A percentile compares a stretch with the other conserved stretches of the same genome.
Conservation (phyloP, 2,113 vertebrate species). For the Trematocara variabile region DNA sequence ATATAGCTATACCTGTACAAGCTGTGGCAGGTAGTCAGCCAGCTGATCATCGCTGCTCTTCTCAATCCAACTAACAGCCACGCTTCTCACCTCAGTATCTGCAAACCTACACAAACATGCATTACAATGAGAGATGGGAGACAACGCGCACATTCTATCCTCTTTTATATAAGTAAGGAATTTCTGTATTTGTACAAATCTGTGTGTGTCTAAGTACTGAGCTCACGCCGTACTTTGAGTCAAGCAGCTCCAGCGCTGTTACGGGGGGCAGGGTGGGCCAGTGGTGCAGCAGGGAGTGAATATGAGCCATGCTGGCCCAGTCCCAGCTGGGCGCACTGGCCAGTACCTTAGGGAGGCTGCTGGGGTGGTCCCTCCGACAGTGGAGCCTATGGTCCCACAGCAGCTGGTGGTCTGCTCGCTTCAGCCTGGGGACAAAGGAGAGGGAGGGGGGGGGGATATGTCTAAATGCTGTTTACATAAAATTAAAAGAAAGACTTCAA, state of each 20-base stretch:
- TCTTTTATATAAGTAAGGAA: neutral
- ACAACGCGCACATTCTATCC: neutral
- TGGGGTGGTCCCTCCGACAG: slow-evolving; percentile 74
- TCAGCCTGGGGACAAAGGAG: slow-evolving; percentile 71
- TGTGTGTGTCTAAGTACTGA: neutral
- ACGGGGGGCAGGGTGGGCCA: slow-evolving; percentile 87
- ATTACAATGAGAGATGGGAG: neutral
- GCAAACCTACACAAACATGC: slow-evolving; percentile 80
- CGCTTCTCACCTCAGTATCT: slow-evolving; percentile 86
- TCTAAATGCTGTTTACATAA: neutral
- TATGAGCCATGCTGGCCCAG: slow-evolving; percentile 86
- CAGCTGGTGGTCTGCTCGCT: slow-evolving; percentile 85
- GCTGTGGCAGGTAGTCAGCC: slow-evolving; percentile 90
- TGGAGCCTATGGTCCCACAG: slow-evolving; percentile 90
- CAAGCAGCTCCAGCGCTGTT: slow-evolving; percentile 89
- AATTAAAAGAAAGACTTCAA: neutral
- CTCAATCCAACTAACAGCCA: slow-evolving; percentile 90
- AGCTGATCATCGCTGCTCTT: slow-evolving; percentile 90
- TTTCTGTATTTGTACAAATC: neutral
- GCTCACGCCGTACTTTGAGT: slow-evolving; percentile 71
- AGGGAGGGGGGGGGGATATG: neutral
- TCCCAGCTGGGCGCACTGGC: slow-evolving; percentile 92
- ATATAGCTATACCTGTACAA: slow-evolving; percentile 83
- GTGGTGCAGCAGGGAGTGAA: slow-evolving; percentile 83
- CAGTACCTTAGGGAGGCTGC: slow-evolving; percentile 89